Percentiles rank a stretch among this genome's conserved stretches.
Evolutionary conservation across 1,140 invertebrate species (phyloP).

Genomic region (Alviniconcha marisindica): DNA sequence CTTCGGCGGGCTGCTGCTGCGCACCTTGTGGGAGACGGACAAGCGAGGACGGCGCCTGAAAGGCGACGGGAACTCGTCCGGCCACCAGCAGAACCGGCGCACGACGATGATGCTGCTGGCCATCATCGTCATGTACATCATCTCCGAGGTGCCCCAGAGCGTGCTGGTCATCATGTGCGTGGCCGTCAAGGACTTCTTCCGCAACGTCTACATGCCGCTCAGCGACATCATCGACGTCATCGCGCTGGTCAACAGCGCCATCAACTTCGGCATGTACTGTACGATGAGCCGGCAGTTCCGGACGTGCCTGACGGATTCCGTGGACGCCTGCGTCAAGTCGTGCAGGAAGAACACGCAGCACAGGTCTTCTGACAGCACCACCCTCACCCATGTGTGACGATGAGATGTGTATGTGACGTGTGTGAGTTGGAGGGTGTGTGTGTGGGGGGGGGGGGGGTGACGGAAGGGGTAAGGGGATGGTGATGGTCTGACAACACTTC

Average conservation of each 20-base stretch:
- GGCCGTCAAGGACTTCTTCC: conserved; percentile 62
- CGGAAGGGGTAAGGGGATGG: too few relatives aligned
- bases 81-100: conserved; percentile 79
- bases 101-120: conserved; percentile 78
- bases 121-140: conserved; percentile 84
- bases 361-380: not conserved
- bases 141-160: conserved; percentile 88
- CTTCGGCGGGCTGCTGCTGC: conserved; percentile 76
- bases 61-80: conserved; percentile 56
- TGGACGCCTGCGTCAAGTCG: conserved; percentile 42
- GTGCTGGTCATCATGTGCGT: conserved; percentile 73
- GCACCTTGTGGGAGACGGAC: conserved; percentile 75
- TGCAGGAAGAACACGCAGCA: not conserved
- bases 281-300: conserved; percentile 95
- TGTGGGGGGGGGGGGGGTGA: too few relatives aligned
- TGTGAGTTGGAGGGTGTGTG: too few relatives aligned
- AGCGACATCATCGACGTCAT: conserved; percentile 94
- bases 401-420: not conserved
- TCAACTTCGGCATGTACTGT: conserved; percentile 96
- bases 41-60: conserved; percentile 65
- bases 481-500: not conserved
- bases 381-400: not conserved
- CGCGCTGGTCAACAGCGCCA: conserved; percentile 91
- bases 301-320: conserved; percentile 82
- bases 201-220: conserved; percentile 78